These are phyloP conservation scores for Oncorhynchus gorbuscha DNA, from an alignment of 2,113 vertebrate species.

Conservation along the genomic window DNA sequence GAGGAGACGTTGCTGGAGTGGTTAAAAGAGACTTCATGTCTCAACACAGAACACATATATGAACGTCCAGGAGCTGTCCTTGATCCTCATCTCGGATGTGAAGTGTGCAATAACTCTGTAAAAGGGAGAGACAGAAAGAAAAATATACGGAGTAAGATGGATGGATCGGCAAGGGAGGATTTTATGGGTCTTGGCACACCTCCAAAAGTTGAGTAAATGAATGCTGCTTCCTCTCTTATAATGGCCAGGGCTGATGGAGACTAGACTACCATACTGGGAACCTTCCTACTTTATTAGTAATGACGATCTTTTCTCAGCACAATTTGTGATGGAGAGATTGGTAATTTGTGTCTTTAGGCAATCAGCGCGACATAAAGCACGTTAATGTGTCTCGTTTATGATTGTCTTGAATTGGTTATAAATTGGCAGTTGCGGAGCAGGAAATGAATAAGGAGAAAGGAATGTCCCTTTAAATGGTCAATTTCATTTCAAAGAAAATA, in stretches of 20 bases:
- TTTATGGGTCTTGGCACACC: slow-evolving; percentile 6
- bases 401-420: background rate
- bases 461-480: no score
- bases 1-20: background rate
- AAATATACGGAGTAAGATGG: background rate
- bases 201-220: slow-evolving; percentile 18
- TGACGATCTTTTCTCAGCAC: slow-evolving; percentile 9
- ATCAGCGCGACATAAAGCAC: slow-evolving; percentile 2
- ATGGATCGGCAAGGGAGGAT: slow-evolving; percentile 8
- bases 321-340: slow-evolving; percentile 15
- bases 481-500: slow-evolving; percentile 1
- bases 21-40: background rate
- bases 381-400: background rate
- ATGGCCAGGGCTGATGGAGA: background rate
- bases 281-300: background rate
- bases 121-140: no score
- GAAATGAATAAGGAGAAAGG: no score
- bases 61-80: background rate
- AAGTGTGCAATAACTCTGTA: background rate
- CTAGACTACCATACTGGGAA: slow-evolving; percentile 8
- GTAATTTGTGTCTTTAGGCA: background rate
- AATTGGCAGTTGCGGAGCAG: no score
- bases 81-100: background rate
- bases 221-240: background rate
- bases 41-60: no score